Evolutionary conservation across 2,113 vertebrate genomes (phyloP).

Genomic region (Esox niger): DNA sequence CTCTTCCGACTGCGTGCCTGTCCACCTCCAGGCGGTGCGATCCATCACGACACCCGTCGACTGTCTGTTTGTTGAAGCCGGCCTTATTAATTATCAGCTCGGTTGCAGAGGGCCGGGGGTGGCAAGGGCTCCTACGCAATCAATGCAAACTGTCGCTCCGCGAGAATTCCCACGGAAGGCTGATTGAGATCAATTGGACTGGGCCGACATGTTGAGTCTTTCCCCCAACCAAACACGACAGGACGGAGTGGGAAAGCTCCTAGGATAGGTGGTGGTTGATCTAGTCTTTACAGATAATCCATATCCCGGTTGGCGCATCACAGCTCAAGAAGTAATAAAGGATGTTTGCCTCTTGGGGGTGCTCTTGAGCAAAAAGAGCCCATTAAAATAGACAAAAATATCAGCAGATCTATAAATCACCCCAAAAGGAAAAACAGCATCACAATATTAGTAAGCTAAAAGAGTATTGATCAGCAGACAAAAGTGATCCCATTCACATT

Average conservation of each 20-base stretch:
- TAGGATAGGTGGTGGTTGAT: conserved; percentile 13
- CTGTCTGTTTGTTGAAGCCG: conserved; percentile 68
- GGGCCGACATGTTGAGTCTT: conserved; percentile 20
- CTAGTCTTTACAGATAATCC: conserved; percentile 17
- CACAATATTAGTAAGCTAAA: too few relatives aligned
- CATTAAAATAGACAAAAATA: too few relatives aligned
- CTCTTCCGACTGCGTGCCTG: conserved; percentile 29
- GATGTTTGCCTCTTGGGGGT: too few relatives aligned
- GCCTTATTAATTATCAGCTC: conserved; percentile 80
- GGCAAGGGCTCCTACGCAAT: conserved; percentile 50
- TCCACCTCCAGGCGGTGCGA: conserved; percentile 68
- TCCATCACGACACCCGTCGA: conserved; percentile 77
- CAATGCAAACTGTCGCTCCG: conserved; percentile 51
- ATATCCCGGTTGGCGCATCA: neutral
- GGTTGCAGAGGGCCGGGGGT: conserved; percentile 42
- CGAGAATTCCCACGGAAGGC: conserved; percentile 44
- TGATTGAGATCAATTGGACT: conserved; percentile 51
- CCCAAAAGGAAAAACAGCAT: too few relatives aligned
- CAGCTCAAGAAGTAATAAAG: neutral
- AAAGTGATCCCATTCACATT: too few relatives aligned
- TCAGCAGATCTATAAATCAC: too few relatives aligned
- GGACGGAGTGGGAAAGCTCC: conserved; percentile 6
- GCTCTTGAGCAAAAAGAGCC: too few relatives aligned
- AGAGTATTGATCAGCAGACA: too few relatives aligned
- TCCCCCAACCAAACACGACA: conserved; percentile 1